Evolutionary conservation across 1,140 invertebrate genomes (phyloP).

Genomic region (Bombus turneri): DNA sequence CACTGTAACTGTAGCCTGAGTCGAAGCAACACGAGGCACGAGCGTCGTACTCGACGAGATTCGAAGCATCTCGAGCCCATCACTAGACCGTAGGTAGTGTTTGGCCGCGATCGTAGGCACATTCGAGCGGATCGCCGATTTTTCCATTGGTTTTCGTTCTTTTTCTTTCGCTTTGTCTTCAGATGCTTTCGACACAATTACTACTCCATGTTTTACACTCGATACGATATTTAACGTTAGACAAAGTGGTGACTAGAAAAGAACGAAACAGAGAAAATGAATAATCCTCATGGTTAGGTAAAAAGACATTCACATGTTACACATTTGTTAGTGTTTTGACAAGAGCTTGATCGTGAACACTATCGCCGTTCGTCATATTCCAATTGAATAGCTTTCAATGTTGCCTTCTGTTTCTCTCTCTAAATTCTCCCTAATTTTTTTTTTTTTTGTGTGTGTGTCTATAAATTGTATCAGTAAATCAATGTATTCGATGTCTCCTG

Average conservation of each 20-base stretch:
- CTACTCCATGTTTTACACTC: neutral
- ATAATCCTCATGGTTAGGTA: neutral
- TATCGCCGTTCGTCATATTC: neutral
- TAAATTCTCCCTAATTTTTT: neutral
- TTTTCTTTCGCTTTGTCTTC: conserved; percentile 1
- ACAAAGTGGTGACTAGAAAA: neutral
- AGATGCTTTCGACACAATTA: neutral
- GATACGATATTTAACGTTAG: neutral
- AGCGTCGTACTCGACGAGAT: neutral
- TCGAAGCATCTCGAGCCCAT: conserved; percentile 45
- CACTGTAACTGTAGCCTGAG: neutral
- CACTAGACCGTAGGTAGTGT: conserved; percentile 45
- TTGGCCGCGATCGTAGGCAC: conserved; percentile 69
- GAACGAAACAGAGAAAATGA: conserved; percentile 1
- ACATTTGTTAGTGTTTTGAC: conserved; percentile 30
- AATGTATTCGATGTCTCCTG: conserved; percentile 34
- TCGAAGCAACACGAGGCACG: neutral
- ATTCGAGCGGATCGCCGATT: conserved; percentile 54
- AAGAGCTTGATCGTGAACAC: conserved; percentile 38
- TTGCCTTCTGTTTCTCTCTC: conserved; percentile 4
- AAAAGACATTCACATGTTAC: conserved; percentile 31
- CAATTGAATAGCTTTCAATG: conserved; percentile 39
- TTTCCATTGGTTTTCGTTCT: conserved; percentile 11
- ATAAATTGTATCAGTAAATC: conserved; percentile 15
- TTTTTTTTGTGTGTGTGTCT: neutral